These are phyloP conservation scores for Neostethus bicornis DNA, from an alignment of 2,797 vertebrate species.

Conservation along the genomic window DNA sequence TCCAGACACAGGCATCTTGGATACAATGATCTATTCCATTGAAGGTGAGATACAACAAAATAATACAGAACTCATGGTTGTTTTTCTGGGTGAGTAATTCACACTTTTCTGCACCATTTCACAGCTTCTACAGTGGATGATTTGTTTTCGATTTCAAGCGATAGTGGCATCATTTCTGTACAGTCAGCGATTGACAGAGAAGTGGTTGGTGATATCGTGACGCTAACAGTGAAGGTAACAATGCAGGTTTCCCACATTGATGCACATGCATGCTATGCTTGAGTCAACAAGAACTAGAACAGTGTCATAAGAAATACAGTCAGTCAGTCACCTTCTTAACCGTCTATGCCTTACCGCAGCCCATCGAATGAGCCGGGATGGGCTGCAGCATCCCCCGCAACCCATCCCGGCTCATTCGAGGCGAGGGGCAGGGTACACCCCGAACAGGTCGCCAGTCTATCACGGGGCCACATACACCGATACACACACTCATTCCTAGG, in stretches of 20 bases:
- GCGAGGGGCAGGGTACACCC: too few species aligned
- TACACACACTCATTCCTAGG: too few species aligned
- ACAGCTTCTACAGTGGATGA: constrained; percentile 48
- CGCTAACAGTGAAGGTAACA: constrained; percentile 81
- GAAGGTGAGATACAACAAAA: constrained; percentile 74
- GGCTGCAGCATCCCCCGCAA: too few species aligned
- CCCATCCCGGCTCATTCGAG: too few species aligned
- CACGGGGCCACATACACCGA: too few species aligned
- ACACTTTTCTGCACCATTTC: constrained; percentile 6
- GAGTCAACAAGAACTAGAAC: not conserved
- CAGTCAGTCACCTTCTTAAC: too few species aligned
- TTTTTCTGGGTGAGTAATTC: not conserved
- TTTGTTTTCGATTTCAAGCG: constrained; percentile 74
- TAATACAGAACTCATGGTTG: not conserved
- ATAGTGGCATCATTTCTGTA: constrained; percentile 79
- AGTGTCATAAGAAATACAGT: not conserved
- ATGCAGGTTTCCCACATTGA: too few species aligned
- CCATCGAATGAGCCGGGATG: too few species aligned
- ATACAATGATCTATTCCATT: constrained; percentile 81
- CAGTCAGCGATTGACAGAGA: constrained; percentile 83
- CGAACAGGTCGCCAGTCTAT: too few species aligned
- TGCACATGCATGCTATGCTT: not conserved
- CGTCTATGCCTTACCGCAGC: too few species aligned
- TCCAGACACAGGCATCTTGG: constrained; percentile 84
- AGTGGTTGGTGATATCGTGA: constrained; percentile 66